Evolutionary conservation across 2,113 vertebrate species (phyloP).

Genomic region (Dasyurus viverrinus): DNA sequence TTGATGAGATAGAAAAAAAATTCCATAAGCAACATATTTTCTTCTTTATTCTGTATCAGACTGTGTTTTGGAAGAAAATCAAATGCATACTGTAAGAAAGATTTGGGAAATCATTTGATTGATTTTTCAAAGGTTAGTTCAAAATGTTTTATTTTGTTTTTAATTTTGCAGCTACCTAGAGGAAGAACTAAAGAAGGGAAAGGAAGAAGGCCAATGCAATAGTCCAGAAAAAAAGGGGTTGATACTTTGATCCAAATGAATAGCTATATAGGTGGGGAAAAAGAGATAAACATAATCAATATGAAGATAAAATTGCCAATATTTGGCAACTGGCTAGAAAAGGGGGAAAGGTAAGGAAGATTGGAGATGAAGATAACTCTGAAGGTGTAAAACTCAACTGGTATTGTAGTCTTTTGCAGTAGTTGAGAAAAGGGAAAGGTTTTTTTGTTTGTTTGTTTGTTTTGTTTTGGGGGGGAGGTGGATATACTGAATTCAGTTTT

Average conservation of each 20-base stretch:
- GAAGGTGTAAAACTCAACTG: not conserved
- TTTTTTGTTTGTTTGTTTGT: too few species aligned
- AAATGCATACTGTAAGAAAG: constrained; percentile 13
- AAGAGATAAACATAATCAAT: not conserved
- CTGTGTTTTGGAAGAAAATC: not conserved
- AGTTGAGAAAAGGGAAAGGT: not conserved
- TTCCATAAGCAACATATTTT: not conserved
- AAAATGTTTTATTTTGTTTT: not conserved
- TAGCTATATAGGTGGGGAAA: not conserved
- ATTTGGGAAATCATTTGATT: not conserved
- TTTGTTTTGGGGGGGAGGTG: not conserved
- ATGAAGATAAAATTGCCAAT: not conserved
- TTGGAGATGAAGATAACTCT: not conserved
- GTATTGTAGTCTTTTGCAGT: not conserved
- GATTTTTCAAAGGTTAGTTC: constrained; percentile 13
- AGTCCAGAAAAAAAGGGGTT: not conserved
- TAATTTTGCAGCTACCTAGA: not conserved
- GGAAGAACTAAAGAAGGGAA: not conserved
- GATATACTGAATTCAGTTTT: not conserved
- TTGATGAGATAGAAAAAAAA: not conserved
- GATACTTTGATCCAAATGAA: not conserved
- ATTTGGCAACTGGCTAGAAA: not conserved
- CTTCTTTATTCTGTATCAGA: not conserved
- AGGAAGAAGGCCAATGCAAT: not conserved
- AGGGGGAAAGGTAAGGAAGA: not conserved